phyloP scores from a whole-genome alignment of 2,113 vertebrate species.

The Tupaia chinensis region DNA sequence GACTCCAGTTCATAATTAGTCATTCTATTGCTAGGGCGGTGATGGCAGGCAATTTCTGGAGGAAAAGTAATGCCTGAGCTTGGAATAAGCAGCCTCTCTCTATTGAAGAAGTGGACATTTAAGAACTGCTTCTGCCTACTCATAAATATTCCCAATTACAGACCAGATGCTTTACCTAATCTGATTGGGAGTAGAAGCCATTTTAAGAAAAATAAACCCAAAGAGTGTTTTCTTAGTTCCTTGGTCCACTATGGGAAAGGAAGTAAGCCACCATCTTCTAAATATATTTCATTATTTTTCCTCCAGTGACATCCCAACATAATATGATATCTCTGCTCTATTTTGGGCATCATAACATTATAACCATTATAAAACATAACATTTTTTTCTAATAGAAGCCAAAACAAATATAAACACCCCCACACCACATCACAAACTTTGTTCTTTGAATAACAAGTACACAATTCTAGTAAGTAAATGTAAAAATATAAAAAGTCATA shows the following conservation, averaged over 20 bases:
- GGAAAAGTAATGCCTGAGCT: constrained; percentile 69
- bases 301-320: not conserved
- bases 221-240: not conserved
- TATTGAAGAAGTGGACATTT: constrained; percentile 67
- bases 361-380: not conserved
- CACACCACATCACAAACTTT: not conserved
- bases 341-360: constrained; percentile 25
- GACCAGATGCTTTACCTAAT: constrained; percentile 35
- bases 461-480: not conserved
- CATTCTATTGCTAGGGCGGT: constrained; percentile 59
- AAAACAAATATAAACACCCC: not conserved
- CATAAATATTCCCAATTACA: constrained; percentile 71
- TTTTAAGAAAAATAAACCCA: constrained; percentile 12
- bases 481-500: constrained; percentile 23
- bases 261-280: not conserved
- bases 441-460: constrained; percentile 10
- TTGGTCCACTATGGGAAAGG: not conserved
- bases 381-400: constrained; percentile 15
- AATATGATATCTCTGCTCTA: not conserved
- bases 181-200: not conserved
- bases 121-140: constrained; percentile 58
- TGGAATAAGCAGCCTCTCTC: constrained; percentile 62
- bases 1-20: constrained; percentile 75
- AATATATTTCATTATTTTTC: not conserved
- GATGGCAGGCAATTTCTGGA: constrained; percentile 75